These are phyloP conservation scores for Petrocephalus zakoni DNA, from an alignment of 2,113 vertebrate genomes.

Conservation along the genomic window DNA sequence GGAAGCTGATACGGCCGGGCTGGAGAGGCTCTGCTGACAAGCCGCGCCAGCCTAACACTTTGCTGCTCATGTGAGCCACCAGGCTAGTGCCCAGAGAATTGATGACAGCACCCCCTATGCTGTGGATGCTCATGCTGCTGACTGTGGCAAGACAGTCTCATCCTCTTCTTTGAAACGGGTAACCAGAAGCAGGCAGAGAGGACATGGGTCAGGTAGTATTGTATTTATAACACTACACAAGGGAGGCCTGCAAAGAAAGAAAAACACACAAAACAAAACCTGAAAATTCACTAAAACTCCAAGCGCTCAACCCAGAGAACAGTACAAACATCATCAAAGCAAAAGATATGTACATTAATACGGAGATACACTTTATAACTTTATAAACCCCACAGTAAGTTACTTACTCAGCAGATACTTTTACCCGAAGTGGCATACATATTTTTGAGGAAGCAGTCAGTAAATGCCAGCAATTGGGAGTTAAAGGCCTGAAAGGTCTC, in stretches of 20 bases:
- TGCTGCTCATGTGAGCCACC: constrained; percentile 57
- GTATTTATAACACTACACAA: not conserved
- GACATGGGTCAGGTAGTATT: not conserved
- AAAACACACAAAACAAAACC: not conserved
- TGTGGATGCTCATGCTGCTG: constrained; percentile 59
- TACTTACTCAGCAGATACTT: not conserved
- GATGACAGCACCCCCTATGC: constrained; percentile 49
- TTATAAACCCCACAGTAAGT: not conserved
- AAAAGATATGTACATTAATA: not conserved
- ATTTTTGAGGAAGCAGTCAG: not conserved
- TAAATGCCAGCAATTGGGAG: not conserved
- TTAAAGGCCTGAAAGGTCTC: not conserved
- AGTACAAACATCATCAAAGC: not conserved
- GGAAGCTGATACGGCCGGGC: constrained; percentile 67
- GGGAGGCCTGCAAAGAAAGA: not conserved
- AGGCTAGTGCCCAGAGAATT: constrained; percentile 60
- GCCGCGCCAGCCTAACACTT: constrained; percentile 69
- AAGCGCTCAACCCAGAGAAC: not conserved
- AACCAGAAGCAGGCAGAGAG: too few relatives aligned
- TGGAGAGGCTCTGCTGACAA: constrained; percentile 68
- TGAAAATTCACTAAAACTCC: not conserved
- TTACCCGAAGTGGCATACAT: not conserved
- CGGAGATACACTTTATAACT: not conserved
- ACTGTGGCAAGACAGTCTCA: constrained; percentile 35
- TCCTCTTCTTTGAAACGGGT: constrained; percentile 33